Conservation (phyloP, 2,797 vertebrate genomes). For the Molossus molossus region DNA sequence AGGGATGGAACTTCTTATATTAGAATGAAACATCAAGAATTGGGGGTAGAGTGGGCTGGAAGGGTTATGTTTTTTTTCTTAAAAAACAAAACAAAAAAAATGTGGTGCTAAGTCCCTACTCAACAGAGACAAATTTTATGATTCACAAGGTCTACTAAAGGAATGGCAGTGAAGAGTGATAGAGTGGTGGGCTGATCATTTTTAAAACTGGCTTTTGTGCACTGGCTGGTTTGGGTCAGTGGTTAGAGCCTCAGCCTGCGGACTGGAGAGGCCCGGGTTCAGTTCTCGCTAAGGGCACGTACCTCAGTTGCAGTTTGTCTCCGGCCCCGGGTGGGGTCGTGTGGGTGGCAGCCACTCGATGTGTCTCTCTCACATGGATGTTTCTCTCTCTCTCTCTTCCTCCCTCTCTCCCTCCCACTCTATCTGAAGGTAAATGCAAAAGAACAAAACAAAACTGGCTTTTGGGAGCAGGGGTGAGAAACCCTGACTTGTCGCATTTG, state of each 20-base stretch:
- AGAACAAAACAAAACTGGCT: background rate
- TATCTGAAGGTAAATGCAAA: too few relatives aligned
- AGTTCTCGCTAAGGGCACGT: too few relatives aligned
- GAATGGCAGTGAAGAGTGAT: background rate
- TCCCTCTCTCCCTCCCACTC: too few relatives aligned
- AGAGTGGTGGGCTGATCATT: background rate
- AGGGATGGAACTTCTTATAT: background rate
- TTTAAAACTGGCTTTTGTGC: background rate
- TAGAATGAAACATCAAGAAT: background rate
- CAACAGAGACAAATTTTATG: background rate
- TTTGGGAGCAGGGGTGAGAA: background rate
- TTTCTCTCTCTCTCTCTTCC: too few relatives aligned
- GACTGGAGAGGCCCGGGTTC: too few relatives aligned
- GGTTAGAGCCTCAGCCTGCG: too few relatives aligned
- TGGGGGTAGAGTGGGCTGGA: background rate
- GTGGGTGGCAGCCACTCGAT: too few relatives aligned
- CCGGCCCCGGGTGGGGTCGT: too few relatives aligned
- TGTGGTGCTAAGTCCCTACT: background rate
- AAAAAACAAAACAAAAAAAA: background rate
- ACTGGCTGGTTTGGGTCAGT: too few relatives aligned
- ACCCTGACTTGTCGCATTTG: background rate
- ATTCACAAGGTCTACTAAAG: background rate
- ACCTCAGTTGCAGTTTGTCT: too few relatives aligned
- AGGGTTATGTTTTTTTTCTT: background rate
- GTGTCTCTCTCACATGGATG: too few relatives aligned